Evolutionary conservation across 2,888 invertebrate genomes (phyloP).

Genomic region (Chalcosyrphus nemorum): DNA sequence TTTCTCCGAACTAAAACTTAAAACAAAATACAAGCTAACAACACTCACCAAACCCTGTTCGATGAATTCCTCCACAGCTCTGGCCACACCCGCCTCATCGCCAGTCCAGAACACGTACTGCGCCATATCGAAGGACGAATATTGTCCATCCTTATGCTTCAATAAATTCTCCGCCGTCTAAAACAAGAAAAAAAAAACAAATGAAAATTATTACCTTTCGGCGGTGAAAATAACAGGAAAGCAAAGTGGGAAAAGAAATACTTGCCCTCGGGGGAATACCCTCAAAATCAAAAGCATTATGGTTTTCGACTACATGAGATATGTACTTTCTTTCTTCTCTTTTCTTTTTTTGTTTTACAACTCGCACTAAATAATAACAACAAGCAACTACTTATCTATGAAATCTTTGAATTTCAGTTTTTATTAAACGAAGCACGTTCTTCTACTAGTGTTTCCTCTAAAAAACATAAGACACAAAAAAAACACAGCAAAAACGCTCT

Average conservation of each 20-base stretch:
- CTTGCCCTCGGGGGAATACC: background rate
- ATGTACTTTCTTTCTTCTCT: background rate
- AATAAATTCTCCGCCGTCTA: conserved; percentile 83
- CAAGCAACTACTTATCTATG: conserved; percentile 54
- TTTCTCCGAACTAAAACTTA: background rate
- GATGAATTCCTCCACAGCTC: conserved; percentile 89
- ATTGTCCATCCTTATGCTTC: conserved; percentile 85
- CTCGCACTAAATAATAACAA: conserved; percentile 53
- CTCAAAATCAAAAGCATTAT: conserved; percentile 28
- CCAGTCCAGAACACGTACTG: conserved; percentile 93
- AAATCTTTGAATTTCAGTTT: conserved; percentile 6
- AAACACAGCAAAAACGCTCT: background rate
- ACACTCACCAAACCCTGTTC: conserved; percentile 88
- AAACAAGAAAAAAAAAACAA: conserved; percentile 48
- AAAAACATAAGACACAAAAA: background rate
- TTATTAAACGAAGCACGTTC: conserved; percentile 33
- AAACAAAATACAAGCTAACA: background rate
- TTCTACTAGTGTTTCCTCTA: conserved; percentile 1
- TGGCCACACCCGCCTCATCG: conserved; percentile 89
- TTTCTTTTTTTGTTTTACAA: conserved; percentile 15
- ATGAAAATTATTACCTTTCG: background rate
- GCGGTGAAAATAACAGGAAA: background rate
- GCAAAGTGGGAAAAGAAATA: background rate
- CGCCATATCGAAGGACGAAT: conserved; percentile 90
- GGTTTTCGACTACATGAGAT: background rate